phyloP scores from a whole-genome alignment of 2,888 invertebrate species.

The Philopedon plagiatum region DNA sequence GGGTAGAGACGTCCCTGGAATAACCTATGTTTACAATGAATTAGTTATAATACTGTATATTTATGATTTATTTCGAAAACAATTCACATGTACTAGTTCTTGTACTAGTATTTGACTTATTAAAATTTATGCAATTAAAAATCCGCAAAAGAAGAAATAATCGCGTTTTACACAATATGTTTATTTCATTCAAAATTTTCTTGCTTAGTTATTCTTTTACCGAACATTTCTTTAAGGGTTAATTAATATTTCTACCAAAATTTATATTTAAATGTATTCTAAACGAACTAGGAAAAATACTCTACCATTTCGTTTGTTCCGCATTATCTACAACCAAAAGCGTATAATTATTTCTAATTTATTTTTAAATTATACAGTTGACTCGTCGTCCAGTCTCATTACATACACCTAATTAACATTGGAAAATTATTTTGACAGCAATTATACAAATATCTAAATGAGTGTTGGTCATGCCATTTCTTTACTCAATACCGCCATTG shows the following conservation, averaged over 20 bases:
- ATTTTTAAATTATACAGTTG: slow-evolving; percentile 38
- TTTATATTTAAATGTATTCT: slow-evolving; percentile 6
- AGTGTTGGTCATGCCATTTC: slow-evolving; percentile 11
- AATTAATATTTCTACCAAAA: slow-evolving; percentile 6
- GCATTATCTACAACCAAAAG: slow-evolving; percentile 25
- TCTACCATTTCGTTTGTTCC: slow-evolving; percentile 14
- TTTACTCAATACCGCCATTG: slow-evolving; percentile 1
- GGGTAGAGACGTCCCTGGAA: no score
- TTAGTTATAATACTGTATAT: no score
- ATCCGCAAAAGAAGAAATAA: no score
- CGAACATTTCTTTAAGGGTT: no score
- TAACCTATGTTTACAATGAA: no score
- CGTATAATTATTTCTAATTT: slow-evolving; percentile 39
- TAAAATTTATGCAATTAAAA: no score
- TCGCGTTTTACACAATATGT: no score
- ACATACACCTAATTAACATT: slow-evolving; percentile 28
- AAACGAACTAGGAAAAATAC: slow-evolving; percentile 21
- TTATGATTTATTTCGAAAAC: no score
- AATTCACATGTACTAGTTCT: no score
- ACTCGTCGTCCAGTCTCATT: slow-evolving; percentile 24
- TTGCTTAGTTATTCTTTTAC: no score
- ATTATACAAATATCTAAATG: slow-evolving; percentile 38
- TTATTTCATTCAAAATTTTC: no score
- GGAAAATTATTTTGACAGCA: slow-evolving; percentile 38
- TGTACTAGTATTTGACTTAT: no score